phyloP scores from a whole-genome alignment of 2,797 vertebrate genomes.

The Macropus fuliginosus region DNA sequence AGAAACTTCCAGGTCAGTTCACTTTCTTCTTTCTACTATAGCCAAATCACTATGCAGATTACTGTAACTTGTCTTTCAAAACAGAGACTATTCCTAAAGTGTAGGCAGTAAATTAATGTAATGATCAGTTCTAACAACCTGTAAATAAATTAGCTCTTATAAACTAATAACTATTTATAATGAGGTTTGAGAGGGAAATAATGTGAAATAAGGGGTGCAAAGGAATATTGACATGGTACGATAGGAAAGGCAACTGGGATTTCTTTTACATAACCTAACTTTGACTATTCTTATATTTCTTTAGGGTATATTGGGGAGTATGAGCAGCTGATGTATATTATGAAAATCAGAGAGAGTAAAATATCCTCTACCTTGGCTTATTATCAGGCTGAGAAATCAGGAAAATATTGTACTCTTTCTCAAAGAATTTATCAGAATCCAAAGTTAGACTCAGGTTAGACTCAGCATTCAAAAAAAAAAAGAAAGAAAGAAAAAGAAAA shows the following conservation, averaged over 20 bases:
- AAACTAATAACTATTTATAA: slow-evolving; percentile 6
- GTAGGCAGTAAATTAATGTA: slow-evolving; percentile 21
- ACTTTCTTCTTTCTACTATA: neutral
- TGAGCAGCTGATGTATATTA: neutral
- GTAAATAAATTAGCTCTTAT: slow-evolving; percentile 15
- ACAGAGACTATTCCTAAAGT: neutral
- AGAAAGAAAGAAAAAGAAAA: slow-evolving; percentile 31
- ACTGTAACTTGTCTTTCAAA: neutral
- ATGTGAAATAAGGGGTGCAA: neutral
- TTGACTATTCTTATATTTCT: neutral
- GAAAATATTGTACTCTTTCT: neutral
- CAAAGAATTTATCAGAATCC: neutral
- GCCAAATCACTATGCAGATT: slow-evolving; percentile 4
- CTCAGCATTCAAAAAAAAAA: slow-evolving; percentile 13
- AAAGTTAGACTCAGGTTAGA: slow-evolving; percentile 30
- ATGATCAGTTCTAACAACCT: slow-evolving; percentile 23
- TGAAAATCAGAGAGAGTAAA: neutral
- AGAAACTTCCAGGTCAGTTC: neutral
- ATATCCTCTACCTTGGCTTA: neutral
- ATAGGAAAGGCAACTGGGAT: neutral
- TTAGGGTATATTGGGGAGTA: neutral
- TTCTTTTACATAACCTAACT: neutral
- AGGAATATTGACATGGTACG: neutral
- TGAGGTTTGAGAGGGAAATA: slow-evolving; percentile 2
- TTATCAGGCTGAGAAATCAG: neutral